Evolutionary conservation across 2,797 vertebrate genomes (phyloP).

Genomic region (Pseudochirops corinnae): DNA sequence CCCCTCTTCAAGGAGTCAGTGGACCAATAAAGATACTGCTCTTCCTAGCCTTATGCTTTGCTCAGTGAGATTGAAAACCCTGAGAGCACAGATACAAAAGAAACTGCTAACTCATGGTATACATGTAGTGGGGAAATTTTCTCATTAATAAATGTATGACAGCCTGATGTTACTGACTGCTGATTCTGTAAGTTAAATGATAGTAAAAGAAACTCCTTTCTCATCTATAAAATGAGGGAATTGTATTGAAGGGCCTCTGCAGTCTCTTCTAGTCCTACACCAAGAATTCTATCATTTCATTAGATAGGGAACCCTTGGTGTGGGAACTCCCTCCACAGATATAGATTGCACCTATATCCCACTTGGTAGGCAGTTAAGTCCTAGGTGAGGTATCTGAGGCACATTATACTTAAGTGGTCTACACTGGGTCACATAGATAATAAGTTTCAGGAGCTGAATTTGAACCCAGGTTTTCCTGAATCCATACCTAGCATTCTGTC

Average conservation of each 20-base stretch:
- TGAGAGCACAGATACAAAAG: neutral
- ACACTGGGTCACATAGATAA: neutral
- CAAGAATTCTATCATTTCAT: neutral
- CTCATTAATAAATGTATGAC: neutral
- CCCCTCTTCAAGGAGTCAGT: neutral
- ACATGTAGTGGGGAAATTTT: neutral
- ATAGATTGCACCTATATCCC: neutral
- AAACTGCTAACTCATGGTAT: neutral
- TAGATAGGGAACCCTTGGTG: neutral
- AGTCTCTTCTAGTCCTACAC: neutral
- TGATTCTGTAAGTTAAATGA: neutral
- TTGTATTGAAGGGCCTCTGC: neutral
- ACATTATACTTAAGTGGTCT: neutral
- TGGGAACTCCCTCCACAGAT: neutral
- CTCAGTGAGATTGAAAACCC: neutral
- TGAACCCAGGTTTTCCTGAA: neutral
- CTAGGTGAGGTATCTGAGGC: neutral
- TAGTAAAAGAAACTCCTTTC: neutral
- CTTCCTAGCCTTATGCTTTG: neutral
- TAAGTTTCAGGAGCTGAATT: neutral
- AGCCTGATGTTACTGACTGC: neutral
- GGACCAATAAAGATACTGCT: neutral
- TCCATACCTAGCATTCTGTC: neutral
- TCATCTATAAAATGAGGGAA: neutral
- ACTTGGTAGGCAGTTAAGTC: neutral